phyloP scores from a whole-genome alignment of 2,113 vertebrate species.

The Labrus mixtus region DNA sequence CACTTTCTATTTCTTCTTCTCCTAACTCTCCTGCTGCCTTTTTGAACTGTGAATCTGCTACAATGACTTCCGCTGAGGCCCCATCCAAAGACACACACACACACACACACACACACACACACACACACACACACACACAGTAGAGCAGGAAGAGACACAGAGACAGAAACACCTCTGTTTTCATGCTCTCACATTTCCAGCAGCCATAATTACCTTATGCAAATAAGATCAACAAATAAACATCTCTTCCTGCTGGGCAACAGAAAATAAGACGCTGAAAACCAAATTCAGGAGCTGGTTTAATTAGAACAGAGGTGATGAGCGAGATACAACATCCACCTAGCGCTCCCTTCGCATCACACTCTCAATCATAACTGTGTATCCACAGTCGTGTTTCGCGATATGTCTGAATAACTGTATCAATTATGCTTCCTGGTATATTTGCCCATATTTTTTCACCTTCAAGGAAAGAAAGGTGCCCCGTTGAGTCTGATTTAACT shows the following conservation, averaged over 20 bases:
- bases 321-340: slow-evolving; percentile 26
- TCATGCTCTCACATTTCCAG: slow-evolving; percentile 51
- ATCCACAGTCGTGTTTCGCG: slow-evolving; percentile 42
- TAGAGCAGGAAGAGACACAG: slow-evolving; percentile 22
- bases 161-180: slow-evolving; percentile 29
- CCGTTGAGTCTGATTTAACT: slow-evolving; percentile 38
- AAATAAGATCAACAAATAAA: slow-evolving; percentile 76
- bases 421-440: slow-evolving; percentile 31
- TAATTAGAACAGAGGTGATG: slow-evolving; percentile 66
- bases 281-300: slow-evolving; percentile 61
- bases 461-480: not conserved
- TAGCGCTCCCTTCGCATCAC: slow-evolving; percentile 6
- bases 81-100: slow-evolving; percentile 8
- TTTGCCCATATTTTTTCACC: slow-evolving; percentile 30
- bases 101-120: slow-evolving; percentile 12
- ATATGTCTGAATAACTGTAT: slow-evolving; percentile 37
- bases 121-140: not conserved
- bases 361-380: slow-evolving; percentile 48
- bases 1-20: slow-evolving; percentile 20
- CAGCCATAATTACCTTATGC: slow-evolving; percentile 77
- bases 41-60: slow-evolving; percentile 57
- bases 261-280: slow-evolving; percentile 58
- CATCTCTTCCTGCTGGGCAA: slow-evolving; percentile 56
- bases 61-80: slow-evolving; percentile 25
- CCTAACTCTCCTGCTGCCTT: slow-evolving; percentile 11